phyloP scores from a whole-genome alignment of 2,797 vertebrate species.

The Argentina silus region DNA sequence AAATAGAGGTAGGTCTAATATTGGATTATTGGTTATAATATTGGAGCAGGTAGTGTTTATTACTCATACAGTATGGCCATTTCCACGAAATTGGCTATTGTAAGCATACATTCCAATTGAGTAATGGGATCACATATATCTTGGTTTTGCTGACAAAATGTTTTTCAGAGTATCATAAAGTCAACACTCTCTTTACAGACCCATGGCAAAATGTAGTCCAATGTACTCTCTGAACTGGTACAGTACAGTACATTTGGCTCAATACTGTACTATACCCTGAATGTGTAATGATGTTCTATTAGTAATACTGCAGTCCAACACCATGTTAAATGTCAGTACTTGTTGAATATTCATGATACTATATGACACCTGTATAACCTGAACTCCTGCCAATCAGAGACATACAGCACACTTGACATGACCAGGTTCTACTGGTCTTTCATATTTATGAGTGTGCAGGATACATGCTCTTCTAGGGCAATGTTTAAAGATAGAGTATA shows the following conservation, averaged over 20 bases:
- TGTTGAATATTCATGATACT: slow-evolving; percentile 61
- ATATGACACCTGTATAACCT: slow-evolving; percentile 46
- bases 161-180: slow-evolving; percentile 54
- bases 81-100: slow-evolving; percentile 70
- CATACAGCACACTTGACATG: slow-evolving; percentile 4
- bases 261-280: neutral
- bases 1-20: slow-evolving; percentile 61
- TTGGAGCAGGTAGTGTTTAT: slow-evolving; percentile 52
- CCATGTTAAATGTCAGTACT: slow-evolving; percentile 53
- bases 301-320: neutral
- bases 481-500: slow-evolving; percentile 15
- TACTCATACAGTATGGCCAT: slow-evolving; percentile 73
- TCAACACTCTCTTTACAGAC: slow-evolving; percentile 44
- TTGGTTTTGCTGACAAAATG: slow-evolving; percentile 59
- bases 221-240: slow-evolving; percentile 44
- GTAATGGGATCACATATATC: slow-evolving; percentile 56
- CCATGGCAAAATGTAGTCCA: slow-evolving; percentile 5
- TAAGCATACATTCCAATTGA: slow-evolving; percentile 58
- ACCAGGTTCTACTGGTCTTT: slow-evolving; percentile 26
- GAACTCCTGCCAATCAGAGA: slow-evolving; percentile 49
- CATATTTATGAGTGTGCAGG: slow-evolving; percentile 43
- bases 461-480: slow-evolving; percentile 19
- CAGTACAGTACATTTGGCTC: neutral
- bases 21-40: slow-evolving; percentile 22
- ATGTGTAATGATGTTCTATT: neutral